Evolutionary conservation across 1,140 invertebrate genomes (phyloP), one percentile per base, ranked within the genome.

Genomic region (Musca domestica): DNA sequence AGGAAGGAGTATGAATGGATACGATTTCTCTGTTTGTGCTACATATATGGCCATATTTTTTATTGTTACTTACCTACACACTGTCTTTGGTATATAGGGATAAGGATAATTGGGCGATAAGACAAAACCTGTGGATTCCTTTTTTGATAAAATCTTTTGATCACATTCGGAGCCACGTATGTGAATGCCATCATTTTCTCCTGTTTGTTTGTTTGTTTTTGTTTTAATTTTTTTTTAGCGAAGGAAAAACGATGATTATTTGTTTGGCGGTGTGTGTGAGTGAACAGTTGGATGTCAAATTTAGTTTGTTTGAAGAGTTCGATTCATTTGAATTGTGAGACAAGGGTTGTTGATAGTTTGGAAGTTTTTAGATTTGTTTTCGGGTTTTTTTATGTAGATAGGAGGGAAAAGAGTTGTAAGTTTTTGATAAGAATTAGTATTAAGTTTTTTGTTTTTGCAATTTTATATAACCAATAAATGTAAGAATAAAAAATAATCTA

Each of bases 111-210:
- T 96, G 71, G 96, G 96, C 84, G 95, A 96, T 83, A 92, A 94
- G 71, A 98, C 93, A 78, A 87, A 90, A 72, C 96, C 96, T 73
- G 87, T 90, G 52, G 93, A 95, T 84, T 95, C 92, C 83, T 94
- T 94, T 84, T 92, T 90, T 83, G 93, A 95, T 74, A 98, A 88
- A 77, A 98, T 96, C 83, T 95, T 94, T 83, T 97, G 95, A 85
- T 98, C 96, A 87, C 96, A 98, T 85, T 98, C 96, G 73, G 94
- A 95, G 73, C 95, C 95, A 76, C 92, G 87, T 82, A 96, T 95
- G 84, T 96, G 94, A 85, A 94, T 92, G 70, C 93, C 93, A 75
- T 92, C 91, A 83, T 92, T 90, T 86, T 92, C 76, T 73, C 80
- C 80, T 82, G 66, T 58, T 66, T 64, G 41, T 51, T 17, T 65